Evolutionary conservation across 2,888 invertebrate genomes (phyloP).

Genomic region (Andrena hattorfiana): DNA sequence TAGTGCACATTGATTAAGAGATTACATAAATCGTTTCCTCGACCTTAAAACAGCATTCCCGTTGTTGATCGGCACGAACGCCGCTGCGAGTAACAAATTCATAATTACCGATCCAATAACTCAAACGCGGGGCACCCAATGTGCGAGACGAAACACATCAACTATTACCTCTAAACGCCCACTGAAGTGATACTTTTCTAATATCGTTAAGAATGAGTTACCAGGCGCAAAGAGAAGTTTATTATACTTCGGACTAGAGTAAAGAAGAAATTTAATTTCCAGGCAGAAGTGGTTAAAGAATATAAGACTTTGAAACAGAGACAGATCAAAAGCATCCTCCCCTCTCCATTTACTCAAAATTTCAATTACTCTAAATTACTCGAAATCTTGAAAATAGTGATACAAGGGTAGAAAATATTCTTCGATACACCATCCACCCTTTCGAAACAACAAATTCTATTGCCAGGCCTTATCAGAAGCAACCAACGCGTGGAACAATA

Average conservation of each 20-base stretch:
- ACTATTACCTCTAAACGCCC: no score
- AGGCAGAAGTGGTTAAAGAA: no score
- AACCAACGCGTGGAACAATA: no score
- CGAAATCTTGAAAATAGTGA: no score
- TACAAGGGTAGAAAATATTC: no score
- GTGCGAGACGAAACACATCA: background rate
- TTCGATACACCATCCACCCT: no score
- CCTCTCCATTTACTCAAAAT: no score
- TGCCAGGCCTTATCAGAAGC: no score
- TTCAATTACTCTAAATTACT: no score
- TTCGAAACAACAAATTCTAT: no score
- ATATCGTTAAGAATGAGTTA: background rate
- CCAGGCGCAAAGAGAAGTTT: background rate
- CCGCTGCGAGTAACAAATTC: constrained; percentile 11
- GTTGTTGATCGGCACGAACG: constrained; percentile 22
- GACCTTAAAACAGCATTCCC: constrained; percentile 16
- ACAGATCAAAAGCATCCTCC: no score
- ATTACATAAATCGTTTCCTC: constrained; percentile 51
- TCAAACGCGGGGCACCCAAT: background rate
- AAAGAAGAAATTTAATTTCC: background rate
- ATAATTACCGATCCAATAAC: constrained; percentile 1
- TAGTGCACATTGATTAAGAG: constrained; percentile 61
- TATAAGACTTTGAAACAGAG: no score
- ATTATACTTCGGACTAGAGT: background rate
- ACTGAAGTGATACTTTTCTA: background rate